Base-by-base conservation (phyloP, 2,888 invertebrate species). In the Heteromurus nitidus region DNA sequence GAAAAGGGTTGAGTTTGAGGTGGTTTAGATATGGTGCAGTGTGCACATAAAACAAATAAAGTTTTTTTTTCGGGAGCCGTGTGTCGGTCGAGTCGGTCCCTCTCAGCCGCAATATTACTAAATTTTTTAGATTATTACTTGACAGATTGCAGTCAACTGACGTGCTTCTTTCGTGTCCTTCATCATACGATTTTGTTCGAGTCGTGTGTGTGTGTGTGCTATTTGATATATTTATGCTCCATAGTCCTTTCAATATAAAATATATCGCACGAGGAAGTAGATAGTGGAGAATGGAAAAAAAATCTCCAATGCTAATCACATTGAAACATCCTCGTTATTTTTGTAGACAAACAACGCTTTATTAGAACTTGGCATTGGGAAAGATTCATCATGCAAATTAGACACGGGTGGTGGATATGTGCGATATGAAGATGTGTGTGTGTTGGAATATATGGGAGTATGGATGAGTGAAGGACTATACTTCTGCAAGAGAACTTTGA, bases 231-330 rank as follows among this genome's bases (percentile, higher is more conserved):
- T n/a, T n/a, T n/a, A n/a, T n/a, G n/a, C n/a, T n/a, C n/a, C n/a
- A n/a, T n/a, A n/a, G n/a, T n/a, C n/a, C n/a, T n/a, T n/a, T n/a
- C 50, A 50, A 50, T n/a, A 50, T 50, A n/a, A 50, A 50, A 50
- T 50, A 55, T 55, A 24, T 24, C 24, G 22, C 55, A 50, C 30
- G 30, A 50, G 22, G 5, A 67, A 67, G 18, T 36, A 24, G 22
- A 36, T 3, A 28, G 13, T 58, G n/a, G 9, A 58, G 18, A n/a
- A n/a, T n/a, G n/a, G 26, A 53, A 36, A 72, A 55, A 72, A 76
- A 76, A 79, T 79, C 44, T 79, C 77, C 70, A 79, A 79, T 79
- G 68, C 77, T 79, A 79, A 79, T 79, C 69, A 58, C 26, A 26
- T 28, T 31, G 42, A 65, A 74, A 36, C 74, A 55, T 65, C 26